Conservation (phyloP, 2,113 vertebrate species). For the Antidorcas marsupialis region DNA sequence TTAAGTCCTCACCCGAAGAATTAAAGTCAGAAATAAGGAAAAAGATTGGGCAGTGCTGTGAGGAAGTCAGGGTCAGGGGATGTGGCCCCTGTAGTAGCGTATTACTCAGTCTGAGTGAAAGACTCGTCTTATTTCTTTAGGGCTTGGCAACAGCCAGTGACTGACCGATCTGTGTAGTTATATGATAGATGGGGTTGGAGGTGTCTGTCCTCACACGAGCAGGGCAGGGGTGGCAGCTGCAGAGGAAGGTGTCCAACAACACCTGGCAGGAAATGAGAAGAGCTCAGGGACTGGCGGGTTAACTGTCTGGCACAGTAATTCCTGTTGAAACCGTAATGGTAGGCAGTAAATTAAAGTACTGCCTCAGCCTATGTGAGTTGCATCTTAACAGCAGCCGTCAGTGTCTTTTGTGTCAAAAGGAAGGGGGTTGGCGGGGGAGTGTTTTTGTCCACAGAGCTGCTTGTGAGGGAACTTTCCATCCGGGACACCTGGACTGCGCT, state of each 20-base stretch:
- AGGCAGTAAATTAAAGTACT: neutral
- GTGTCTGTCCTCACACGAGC: neutral
- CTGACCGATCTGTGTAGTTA: neutral
- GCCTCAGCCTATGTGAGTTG: neutral
- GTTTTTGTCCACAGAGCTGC: neutral
- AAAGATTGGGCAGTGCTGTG: neutral
- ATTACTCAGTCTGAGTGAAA: neutral
- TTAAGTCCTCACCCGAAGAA: neutral
- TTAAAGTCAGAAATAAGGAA: neutral
- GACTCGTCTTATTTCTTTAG: neutral
- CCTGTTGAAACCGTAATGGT: neutral
- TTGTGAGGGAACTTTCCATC: neutral
- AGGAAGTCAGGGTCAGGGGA: neutral
- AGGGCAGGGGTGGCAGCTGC: neutral
- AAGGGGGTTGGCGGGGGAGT: neutral
- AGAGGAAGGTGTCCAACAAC: neutral
- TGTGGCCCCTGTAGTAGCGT: neutral
- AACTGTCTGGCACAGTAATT: neutral
- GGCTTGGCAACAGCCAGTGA: neutral
- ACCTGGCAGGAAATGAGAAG: neutral
- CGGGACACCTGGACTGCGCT: fast-evolving
- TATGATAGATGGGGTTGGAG: neutral
- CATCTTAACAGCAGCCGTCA: neutral
- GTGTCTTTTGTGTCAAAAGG: neutral
- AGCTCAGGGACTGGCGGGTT: neutral